These are phyloP conservation scores for Zonitis immaculata DNA, from an alignment of 2,888 invertebrate genomes.

Conservation along the genomic window DNA sequence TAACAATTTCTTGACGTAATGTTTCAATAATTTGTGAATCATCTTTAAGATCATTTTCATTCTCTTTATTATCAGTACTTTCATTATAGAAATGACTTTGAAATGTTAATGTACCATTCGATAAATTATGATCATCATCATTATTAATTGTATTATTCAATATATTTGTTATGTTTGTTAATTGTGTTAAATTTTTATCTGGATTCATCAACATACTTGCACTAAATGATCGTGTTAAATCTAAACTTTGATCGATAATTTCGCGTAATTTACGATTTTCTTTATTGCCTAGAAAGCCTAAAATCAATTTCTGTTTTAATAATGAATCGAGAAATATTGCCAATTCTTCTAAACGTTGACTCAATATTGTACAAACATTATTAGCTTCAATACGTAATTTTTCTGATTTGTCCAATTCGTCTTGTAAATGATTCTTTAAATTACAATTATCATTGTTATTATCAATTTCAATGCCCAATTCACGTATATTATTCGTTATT, in stretches of 20 bases:
- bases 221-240: slow-evolving; percentile 52
- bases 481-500: slow-evolving; percentile 39
- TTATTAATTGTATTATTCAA: slow-evolving; percentile 38
- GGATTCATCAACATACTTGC: slow-evolving; percentile 45
- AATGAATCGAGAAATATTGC: slow-evolving; percentile 62
- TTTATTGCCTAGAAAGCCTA: slow-evolving; percentile 52
- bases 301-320: slow-evolving; percentile 57
- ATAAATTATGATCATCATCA: slow-evolving; percentile 13
- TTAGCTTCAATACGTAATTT: slow-evolving; percentile 44
- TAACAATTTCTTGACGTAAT: slow-evolving; percentile 43
- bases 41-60: slow-evolving; percentile 21
- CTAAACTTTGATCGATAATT: slow-evolving; percentile 53
- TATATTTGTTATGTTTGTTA: slow-evolving; percentile 50
- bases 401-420: slow-evolving; percentile 44
- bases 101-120: slow-evolving; percentile 35
- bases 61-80: slow-evolving; percentile 22
- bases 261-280: slow-evolving; percentile 53
- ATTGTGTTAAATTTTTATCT: slow-evolving; percentile 51
- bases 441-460: slow-evolving; percentile 9
- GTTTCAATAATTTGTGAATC: slow-evolving; percentile 33
- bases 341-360: slow-evolving; percentile 60
- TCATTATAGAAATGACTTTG: slow-evolving; percentile 37
- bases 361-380: slow-evolving; percentile 52
- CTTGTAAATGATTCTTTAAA: slow-evolving; percentile 29
- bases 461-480: slow-evolving; percentile 35